phyloP scores from a whole-genome alignment of 2,113 vertebrate species.

The Marcusenius ussheri region DNA sequence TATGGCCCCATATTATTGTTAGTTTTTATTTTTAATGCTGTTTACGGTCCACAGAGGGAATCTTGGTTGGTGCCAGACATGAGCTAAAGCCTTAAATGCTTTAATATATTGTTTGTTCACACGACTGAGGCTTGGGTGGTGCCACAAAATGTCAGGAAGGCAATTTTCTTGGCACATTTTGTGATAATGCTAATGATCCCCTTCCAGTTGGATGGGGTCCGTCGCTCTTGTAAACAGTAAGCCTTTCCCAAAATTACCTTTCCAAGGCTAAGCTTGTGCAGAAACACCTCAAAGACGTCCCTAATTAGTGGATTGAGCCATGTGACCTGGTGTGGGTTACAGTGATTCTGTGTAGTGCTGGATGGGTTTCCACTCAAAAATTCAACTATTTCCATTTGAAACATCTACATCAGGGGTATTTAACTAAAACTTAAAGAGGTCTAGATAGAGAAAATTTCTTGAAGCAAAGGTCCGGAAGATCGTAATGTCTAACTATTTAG shows the following conservation, averaged over 20 bases:
- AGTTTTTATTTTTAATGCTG: neutral
- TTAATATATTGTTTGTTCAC: neutral
- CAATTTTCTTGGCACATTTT: neutral
- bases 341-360: neutral
- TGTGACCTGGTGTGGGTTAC: neutral
- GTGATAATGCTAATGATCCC: neutral
- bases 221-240: neutral
- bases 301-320: neutral
- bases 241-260: neutral
- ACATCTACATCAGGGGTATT: neutral
- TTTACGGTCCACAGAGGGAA: neutral
- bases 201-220: neutral
- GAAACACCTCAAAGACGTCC: neutral
- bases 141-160: neutral
- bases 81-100: neutral
- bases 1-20: neutral
- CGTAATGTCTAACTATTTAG: too few relatives aligned
- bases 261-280: neutral
- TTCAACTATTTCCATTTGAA: neutral
- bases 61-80: neutral
- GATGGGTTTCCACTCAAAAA: neutral
- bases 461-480: too few relatives aligned
- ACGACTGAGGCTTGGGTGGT: neutral
- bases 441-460: too few relatives aligned
- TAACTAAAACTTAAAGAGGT: too few relatives aligned